Evolutionary conservation across 37 sponge, comb jelly and placozoan genomes (phyloP).

Genomic region (Tethya wilhelma): DNA sequence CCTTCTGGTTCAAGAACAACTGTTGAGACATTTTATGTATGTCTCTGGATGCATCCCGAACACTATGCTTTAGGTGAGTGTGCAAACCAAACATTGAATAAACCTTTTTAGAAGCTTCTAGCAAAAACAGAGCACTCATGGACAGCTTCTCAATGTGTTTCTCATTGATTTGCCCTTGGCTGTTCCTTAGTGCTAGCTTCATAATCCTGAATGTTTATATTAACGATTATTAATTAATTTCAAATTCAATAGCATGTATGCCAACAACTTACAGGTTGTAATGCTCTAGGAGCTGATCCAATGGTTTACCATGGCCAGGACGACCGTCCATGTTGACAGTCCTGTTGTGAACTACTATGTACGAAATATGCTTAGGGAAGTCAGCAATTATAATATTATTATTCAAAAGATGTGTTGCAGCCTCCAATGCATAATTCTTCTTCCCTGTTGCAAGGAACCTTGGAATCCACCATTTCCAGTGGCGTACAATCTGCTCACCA

Average conservation of each 20-base stretch:
- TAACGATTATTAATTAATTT: no score
- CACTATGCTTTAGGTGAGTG: not conserved
- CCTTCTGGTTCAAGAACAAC: no score
- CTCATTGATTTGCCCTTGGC: not conserved
- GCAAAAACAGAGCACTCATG: slow-evolving; percentile 1
- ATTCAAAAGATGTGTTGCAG: slow-evolving; percentile 1
- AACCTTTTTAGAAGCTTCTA: slow-evolving; percentile 25
- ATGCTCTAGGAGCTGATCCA: slow-evolving; percentile 26
- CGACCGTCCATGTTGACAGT: slow-evolving; percentile 20
- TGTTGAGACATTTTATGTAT: not conserved
- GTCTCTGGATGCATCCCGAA: not conserved
- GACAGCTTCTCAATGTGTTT: slow-evolving; percentile 20
- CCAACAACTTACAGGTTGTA: no score
- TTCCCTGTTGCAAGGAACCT: not conserved
- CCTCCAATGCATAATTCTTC: slow-evolving; percentile 15
- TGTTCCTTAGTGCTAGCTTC: slow-evolving; percentile 1
- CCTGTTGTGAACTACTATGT: slow-evolving; percentile 13
- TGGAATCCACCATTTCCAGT: slow-evolving; percentile 26
- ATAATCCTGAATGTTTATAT: no score
- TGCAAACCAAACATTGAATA: not conserved
- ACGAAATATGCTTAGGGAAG: slow-evolving; percentile 15
- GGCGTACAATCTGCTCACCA: slow-evolving; percentile 5
- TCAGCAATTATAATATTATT: slow-evolving; percentile 10
- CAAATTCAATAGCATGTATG: no score
- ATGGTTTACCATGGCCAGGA: slow-evolving; percentile 21